Conservation (phyloP, 2,888 invertebrate species). For the Rugalucina vietnamica region DNA sequence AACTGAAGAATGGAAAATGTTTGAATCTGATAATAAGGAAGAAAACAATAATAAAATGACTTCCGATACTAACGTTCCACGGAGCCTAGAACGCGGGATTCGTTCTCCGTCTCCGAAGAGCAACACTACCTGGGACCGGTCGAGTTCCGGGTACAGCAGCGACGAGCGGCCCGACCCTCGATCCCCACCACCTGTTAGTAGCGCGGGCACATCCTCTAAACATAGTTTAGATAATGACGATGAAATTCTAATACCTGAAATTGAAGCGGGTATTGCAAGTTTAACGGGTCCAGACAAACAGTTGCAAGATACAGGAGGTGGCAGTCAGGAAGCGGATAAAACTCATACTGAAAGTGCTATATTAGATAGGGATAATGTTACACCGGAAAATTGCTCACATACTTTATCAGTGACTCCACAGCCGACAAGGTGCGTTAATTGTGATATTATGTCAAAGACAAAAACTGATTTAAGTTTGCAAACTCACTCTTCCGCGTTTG, state of each 20-base stretch:
- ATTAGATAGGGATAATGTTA: background rate
- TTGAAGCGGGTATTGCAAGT: background rate
- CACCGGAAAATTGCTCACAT: slow-evolving; percentile 6
- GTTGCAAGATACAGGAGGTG: background rate
- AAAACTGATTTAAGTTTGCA: background rate
- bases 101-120: slow-evolving; percentile 61
- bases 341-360: background rate
- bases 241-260: background rate
- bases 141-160: slow-evolving; percentile 62
- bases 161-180: slow-evolving; percentile 58
- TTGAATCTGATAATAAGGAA: slow-evolving; percentile 40
- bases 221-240: slow-evolving; percentile 7
- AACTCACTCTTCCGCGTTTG: background rate
- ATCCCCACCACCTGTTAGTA: slow-evolving; percentile 53
- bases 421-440: background rate
- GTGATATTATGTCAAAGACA: slow-evolving; percentile 9
- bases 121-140: slow-evolving; percentile 60
- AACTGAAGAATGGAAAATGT: slow-evolving; percentile 52
- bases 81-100: slow-evolving; percentile 43
- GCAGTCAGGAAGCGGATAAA: background rate
- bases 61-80: slow-evolving; percentile 6
- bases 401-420: background rate
- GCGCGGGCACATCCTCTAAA: slow-evolving; percentile 25
- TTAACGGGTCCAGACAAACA: background rate
- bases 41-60: slow-evolving; percentile 46